phyloP scores from a whole-genome alignment of 2,888 invertebrate species.

The Tortrix viridana region DNA sequence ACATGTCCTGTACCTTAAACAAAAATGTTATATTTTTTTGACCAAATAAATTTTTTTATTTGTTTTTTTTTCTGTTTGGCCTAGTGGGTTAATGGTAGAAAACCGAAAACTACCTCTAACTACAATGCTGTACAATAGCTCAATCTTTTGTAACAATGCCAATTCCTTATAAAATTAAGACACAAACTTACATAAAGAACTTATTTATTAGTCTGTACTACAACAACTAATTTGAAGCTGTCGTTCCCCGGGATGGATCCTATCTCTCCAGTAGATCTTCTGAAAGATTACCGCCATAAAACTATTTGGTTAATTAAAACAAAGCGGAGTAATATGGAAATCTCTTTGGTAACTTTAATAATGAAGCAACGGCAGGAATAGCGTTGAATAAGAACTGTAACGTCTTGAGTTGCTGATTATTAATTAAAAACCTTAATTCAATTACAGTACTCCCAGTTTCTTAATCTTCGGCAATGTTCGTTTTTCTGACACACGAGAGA shows the following conservation, averaged over 20 bases:
- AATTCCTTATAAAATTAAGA: too few species aligned
- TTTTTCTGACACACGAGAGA: too few species aligned
- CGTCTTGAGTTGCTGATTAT: slow-evolving; percentile 10
- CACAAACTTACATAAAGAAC: background rate
- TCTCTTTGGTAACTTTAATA: background rate
- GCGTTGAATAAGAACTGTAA: background rate
- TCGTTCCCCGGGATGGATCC: background rate
- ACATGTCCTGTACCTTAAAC: too few species aligned
- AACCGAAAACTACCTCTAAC: too few species aligned
- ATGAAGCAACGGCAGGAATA: background rate
- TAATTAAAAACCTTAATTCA: slow-evolving; percentile 21
- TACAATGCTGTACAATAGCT: too few species aligned
- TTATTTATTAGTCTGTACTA: too few species aligned
- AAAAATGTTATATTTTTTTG: too few species aligned
- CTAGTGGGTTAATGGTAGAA: too few species aligned
- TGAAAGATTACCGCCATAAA: slow-evolving; percentile 6
- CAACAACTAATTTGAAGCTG: slow-evolving; percentile 3
- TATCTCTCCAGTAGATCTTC: slow-evolving; percentile 4
- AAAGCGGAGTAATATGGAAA: background rate
- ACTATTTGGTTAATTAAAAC: slow-evolving; percentile 16
- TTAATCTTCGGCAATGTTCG: background rate
- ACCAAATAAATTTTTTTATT: too few species aligned
- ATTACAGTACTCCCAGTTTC: background rate
- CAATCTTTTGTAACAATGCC: too few species aligned
- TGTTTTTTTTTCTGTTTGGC: too few species aligned